phyloP scores from a whole-genome alignment of 2,797 vertebrate genomes.

The Enteromius fasciolatus region DNA sequence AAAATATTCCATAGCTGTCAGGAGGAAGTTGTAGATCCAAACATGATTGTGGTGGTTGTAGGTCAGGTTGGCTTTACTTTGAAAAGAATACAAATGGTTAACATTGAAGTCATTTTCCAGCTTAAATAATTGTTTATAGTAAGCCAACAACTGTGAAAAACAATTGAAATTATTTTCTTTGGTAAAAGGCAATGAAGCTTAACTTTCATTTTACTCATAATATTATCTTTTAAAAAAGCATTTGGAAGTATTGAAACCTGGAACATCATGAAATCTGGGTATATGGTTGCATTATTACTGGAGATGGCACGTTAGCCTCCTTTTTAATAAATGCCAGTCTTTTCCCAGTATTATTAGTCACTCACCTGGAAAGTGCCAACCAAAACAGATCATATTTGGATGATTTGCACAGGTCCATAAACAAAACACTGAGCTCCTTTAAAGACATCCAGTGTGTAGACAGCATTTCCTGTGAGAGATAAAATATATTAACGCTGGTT shows the following conservation, averaged over 20 bases:
- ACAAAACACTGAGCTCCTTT: background rate
- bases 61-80: background rate
- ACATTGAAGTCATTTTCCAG: background rate
- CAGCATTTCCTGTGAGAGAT: background rate
- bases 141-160: background rate
- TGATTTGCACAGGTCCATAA: background rate
- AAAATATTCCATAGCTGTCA: background rate
- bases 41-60: background rate
- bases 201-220: background rate
- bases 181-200: background rate
- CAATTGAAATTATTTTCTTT: background rate
- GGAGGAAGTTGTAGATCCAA: background rate
- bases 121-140: no score
- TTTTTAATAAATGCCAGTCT: background rate
- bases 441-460: background rate
- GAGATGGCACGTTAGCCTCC: background rate
- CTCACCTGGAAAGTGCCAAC: background rate
- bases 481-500: background rate
- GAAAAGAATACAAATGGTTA: background rate
- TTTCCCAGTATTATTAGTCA: conserved; percentile 5
- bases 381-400: background rate
- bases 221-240: background rate
- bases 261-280: background rate
- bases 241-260: background rate
- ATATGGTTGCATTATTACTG: conserved; percentile 8